phyloP scores from a whole-genome alignment of 2,888 invertebrate genomes.

The Platypus cylindrus region DNA sequence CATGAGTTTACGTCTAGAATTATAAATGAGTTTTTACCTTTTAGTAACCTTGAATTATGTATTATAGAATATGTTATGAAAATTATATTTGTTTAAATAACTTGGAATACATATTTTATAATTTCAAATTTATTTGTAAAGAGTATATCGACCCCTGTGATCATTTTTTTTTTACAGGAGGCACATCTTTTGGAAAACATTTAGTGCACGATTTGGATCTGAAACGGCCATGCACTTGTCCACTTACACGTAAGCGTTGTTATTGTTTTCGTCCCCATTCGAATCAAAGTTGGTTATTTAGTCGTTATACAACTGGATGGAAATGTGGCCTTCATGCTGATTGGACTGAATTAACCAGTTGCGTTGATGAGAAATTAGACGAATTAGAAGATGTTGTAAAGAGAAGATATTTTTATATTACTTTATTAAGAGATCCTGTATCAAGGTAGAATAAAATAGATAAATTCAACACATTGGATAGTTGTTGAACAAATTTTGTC shows the following conservation, averaged over 20 bases:
- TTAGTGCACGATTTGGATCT: conserved; percentile 89
- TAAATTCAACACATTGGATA: not conserved
- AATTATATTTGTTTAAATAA: too few relatives aligned
- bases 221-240: conserved; percentile 88
- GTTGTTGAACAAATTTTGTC: not conserved
- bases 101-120: too few relatives aligned
- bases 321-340: conserved; percentile 97
- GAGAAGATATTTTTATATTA: conserved; percentile 85
- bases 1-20: too few relatives aligned
- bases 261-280: conserved; percentile 85
- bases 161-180: conserved; percentile 38
- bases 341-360: conserved; percentile 91
- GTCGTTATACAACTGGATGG: conserved; percentile 95
- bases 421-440: conserved; percentile 87
- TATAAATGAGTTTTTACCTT: too few relatives aligned
- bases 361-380: conserved; percentile 84
- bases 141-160: too few relatives aligned
- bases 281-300: conserved; percentile 95
- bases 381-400: conserved; percentile 63
- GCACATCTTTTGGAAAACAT: conserved; percentile 93
- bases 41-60: too few relatives aligned
- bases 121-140: too few relatives aligned
- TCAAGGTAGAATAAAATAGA: conserved; percentile 29
- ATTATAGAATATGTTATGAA: too few relatives aligned
- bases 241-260: conserved; percentile 75